These are phyloP conservation scores for Scaeva pyrastri DNA, from an alignment of 2,888 invertebrate genomes.

Conservation along the genomic window DNA sequence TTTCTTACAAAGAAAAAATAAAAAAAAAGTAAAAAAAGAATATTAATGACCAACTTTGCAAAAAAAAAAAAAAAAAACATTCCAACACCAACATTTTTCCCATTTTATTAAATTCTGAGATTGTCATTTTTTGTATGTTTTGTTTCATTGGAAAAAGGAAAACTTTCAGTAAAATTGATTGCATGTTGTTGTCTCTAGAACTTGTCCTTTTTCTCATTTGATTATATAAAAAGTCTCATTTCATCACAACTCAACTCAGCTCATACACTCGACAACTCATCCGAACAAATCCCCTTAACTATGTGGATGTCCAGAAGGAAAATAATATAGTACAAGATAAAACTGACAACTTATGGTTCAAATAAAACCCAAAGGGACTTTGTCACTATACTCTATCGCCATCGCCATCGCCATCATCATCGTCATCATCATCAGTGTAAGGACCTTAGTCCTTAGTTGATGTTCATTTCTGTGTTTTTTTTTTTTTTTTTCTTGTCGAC, in stretches of 20 bases:
- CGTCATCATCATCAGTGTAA: slow-evolving; percentile 43
- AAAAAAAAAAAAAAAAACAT: slow-evolving; percentile 10
- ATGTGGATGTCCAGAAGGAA: slow-evolving; percentile 7
- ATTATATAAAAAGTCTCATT: slow-evolving; percentile 41
- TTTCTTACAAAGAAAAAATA: neutral
- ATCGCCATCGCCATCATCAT: slow-evolving; percentile 30
- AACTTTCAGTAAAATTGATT: slow-evolving; percentile 65
- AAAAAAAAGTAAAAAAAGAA: slow-evolving; percentile 8
- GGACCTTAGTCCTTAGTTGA: slow-evolving; percentile 35
- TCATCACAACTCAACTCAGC: too few relatives aligned
- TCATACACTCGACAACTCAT: neutral
- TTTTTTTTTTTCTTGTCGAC: slow-evolving; percentile 45
- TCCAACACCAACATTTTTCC: slow-evolving; percentile 12
- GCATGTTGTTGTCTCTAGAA: slow-evolving; percentile 32
- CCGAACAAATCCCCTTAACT: neutral
- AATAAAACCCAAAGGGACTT: slow-evolving; percentile 48
- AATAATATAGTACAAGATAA: slow-evolving; percentile 14
- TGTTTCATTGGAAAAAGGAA: slow-evolving; percentile 24
- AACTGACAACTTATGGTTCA: slow-evolving; percentile 53
- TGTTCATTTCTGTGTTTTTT: slow-evolving; percentile 59
- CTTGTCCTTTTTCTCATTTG: slow-evolving; percentile 44
- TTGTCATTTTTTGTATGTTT: slow-evolving; percentile 14
- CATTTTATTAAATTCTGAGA: slow-evolving; percentile 2
- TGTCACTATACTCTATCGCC: slow-evolving; percentile 27
- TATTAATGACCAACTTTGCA: slow-evolving; percentile 20